These are phyloP conservation scores for Acanthococcus lagerstroemiae DNA, from an alignment of 2,888 invertebrate species.

Conservation along the genomic window DNA sequence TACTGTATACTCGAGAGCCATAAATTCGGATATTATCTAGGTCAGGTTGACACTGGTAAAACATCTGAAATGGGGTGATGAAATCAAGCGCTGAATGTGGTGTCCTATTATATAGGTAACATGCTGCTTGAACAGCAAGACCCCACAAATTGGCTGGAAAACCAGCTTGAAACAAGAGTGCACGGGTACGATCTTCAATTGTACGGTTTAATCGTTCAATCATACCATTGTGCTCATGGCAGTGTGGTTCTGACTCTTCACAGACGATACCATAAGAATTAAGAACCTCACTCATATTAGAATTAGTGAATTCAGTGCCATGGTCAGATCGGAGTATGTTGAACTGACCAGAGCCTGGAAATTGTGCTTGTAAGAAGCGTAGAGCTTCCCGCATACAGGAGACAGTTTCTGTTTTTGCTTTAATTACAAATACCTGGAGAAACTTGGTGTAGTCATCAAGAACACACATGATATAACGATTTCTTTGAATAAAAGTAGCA, in stretches of 20 bases:
- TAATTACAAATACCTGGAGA: neutral
- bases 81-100: conserved; percentile 3
- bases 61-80: neutral
- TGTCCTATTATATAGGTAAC: conserved; percentile 1
- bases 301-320: neutral
- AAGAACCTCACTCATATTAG: neutral
- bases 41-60: neutral
- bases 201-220: neutral
- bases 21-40: neutral
- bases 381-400: too few species aligned
- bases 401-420: neutral
- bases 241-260: neutral
- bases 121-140: neutral
- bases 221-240: neutral
- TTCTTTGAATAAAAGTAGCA: neutral
- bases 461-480: neutral
- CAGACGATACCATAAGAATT: neutral
- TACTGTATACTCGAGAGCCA: neutral
- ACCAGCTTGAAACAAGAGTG: neutral
- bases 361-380: too few species aligned
- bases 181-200: neutral
- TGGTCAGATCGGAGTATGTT: neutral
- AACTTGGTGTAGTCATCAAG: neutral
- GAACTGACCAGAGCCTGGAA: too few species aligned
- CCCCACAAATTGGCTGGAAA: neutral